Evolutionary conservation across 2,888 invertebrate species (phyloP), one percentile per base, ranked within the genome.

Genomic region (Tuta absoluta): DNA sequence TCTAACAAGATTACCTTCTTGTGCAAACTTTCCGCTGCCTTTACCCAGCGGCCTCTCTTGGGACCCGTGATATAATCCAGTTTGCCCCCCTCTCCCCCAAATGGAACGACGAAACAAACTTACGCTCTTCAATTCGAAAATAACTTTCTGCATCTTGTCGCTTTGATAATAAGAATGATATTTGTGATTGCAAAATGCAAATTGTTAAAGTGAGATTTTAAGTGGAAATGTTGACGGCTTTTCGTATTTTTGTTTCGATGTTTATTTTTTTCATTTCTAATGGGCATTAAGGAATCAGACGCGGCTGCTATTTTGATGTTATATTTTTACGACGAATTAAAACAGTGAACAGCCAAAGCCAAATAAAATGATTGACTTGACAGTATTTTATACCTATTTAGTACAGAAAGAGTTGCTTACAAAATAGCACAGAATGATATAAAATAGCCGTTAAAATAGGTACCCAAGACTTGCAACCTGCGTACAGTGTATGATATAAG

Each of bases 1-100:
- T 8, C 45, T 62, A 62, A 62, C 62, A 21, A 49, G 62, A 62
- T 62, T 62, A 62, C 62, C 19, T 49, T 49, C 45, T 62, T 62
- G 62, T 21, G 62, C 37, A 62, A 62, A 62, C 62, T 62, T 59
- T 17, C 62, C 38, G 21, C 24, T 62, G 49, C 62, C 62, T 37
- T 60, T 48, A 41, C 48, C 60, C 17, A n/a, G 45, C 3, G 41
- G 14, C 45, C 24, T 33, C 51, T 33, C 37, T 14, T 19, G 62
- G 28, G 62, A 62, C 51, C 19, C 17, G 17, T 19, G 33, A 33
- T 62, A 83, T 89, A 90, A 89, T 89, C 87, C 88, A 85, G 82
- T 89, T 89, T 84, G 73, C 71, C 77, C 79, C 78, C 75, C 76
- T 80, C 81, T 83, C 80, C 73, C 71, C 72, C 76, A 64, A 84